Base-by-base conservation (phyloP, 2,888 invertebrate genomes). In the Leptopterna dolabrata region DNA sequence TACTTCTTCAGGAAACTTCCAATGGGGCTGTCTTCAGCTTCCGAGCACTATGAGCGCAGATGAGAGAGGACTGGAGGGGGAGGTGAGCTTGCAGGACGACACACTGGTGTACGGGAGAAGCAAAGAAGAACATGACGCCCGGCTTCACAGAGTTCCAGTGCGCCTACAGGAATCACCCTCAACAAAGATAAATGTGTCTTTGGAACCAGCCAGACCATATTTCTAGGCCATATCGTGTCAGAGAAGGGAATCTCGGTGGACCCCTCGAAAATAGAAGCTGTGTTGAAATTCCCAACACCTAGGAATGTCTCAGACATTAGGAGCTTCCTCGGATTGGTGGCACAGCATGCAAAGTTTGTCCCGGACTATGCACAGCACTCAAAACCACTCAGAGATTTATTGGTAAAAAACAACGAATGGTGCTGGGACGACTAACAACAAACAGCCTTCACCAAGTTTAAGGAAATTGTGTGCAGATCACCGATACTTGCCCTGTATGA, bases 1-100 rank as follows among this genome's bases (percentile, higher is more conserved):
- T 88, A 47, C 84, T 87, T 86, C 47, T 90, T 78, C 51, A 88
- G 76, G 2, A 86, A 89, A 19, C 51, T 90, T 16, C 90, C 90
- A 1, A 89, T 90, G 81, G 90, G 90, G 0, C 87, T 90, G 24
- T 89, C 89, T 63, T 89, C 89, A 19, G 73, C 71, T 3, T 70
- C 87, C 1, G 84, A 88, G 36, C 87, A 87, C 36, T 88, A n/a
- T 30, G 84, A 88, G 30, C 13, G 87, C n/a, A 4, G 55, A 51
- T 86, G 1, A 45, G 76, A 24, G 76, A 19, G 89, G 87, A 24
- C 24, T 88, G 9, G 84, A 86, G 2, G 88, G 89, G n/a, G 88
- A 86, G 0, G 84, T 89, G 3, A 88, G 88, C 41, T 45, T 88
- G 36, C 83, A 83, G 45, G 87, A 88, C n/a, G n/a, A n/a, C n/a